Evolutionary conservation across 2,113 vertebrate genomes (phyloP).

Genomic region (Forbesichthys papilliferus): DNA sequence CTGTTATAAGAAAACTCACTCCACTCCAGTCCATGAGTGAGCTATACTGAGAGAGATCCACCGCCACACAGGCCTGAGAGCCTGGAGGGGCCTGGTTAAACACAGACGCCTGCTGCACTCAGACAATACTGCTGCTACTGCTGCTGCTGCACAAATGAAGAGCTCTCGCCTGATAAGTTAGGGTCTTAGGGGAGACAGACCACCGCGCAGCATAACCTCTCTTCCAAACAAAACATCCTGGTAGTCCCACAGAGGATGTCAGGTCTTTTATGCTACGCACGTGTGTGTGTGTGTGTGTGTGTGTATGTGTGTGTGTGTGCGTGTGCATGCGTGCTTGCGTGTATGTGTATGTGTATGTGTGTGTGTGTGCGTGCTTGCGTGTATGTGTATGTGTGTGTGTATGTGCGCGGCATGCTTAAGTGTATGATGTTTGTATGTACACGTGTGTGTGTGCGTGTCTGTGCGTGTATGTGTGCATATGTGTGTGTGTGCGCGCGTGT

Average conservation of each 20-base stretch:
- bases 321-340: neutral
- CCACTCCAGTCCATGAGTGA: neutral
- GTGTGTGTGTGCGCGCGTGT: no score
- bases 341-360: neutral
- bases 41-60: slow-evolving; percentile 11
- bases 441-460: no score
- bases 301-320: neutral
- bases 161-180: slow-evolving; percentile 31
- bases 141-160: slow-evolving; percentile 35
- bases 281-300: slow-evolving; percentile 9
- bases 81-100: neutral
- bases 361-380: no score
- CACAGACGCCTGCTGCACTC: slow-evolving; percentile 19
- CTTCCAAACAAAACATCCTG: slow-evolving; percentile 26
- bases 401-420: no score
- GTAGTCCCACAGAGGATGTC: slow-evolving; percentile 17
- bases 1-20: slow-evolving; percentile 6
- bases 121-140: slow-evolving; percentile 16
- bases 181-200: slow-evolving; percentile 32
- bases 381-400: no score
- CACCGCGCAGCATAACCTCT: slow-evolving; percentile 23
- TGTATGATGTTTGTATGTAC: no score
- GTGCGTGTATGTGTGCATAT: no score
- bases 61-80: neutral
- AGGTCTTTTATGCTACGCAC: slow-evolving; percentile 23